Evolutionary conservation across 2,888 invertebrate species (phyloP), one percentile per base, ranked within the genome.

Genomic region (Philereme transversata): DNA sequence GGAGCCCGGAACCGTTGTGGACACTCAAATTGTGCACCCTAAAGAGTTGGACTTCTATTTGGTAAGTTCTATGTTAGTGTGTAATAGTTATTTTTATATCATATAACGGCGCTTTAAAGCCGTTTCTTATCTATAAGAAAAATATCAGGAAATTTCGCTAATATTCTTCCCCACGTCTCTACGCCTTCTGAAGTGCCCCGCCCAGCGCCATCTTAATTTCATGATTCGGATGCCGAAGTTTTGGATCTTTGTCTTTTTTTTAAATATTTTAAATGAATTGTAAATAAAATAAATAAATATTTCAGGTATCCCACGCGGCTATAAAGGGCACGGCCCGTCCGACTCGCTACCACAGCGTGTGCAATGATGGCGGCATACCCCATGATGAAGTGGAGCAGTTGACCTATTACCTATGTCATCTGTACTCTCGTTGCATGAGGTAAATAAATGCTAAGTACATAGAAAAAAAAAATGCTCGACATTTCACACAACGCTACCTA

Each of bases 31-130:
- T 47, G 97, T 97, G 0, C 97, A 98, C 85, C 96, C 97, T 0
- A 94, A 95, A 1, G 96, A 98, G 79, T 93, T 97, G 72, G 98
- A 99, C 86, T 99, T 98, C 83, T 98, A 97, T 82, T 89, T 99
- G 78, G 97, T 97, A 71, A 93, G 94, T 71, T 11, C 8, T 60
- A 11, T 40, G 5, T 44, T 36, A 60, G 4, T 4, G 10, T 43
- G 8, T 9, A 22, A 22, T 22, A 22, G 22, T 22, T 22, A 22
- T 22, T 22, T 22, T 22, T 22, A 22, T 22, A 22, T 22, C 22
- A 22, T 22, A 1, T 22, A 22, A 22, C 22, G 22, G 22, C 22
- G 22, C 3, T 22, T 22, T 22, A 22, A 22, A 22, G 22, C 22
- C 1, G 1, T 22, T 22, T 22, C 22, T 22, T 22, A 22, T 22